These are phyloP conservation scores for Hypocryptadius cinnamomeus DNA, from an alignment of 2,113 vertebrate genomes.

Conservation along the genomic window DNA sequence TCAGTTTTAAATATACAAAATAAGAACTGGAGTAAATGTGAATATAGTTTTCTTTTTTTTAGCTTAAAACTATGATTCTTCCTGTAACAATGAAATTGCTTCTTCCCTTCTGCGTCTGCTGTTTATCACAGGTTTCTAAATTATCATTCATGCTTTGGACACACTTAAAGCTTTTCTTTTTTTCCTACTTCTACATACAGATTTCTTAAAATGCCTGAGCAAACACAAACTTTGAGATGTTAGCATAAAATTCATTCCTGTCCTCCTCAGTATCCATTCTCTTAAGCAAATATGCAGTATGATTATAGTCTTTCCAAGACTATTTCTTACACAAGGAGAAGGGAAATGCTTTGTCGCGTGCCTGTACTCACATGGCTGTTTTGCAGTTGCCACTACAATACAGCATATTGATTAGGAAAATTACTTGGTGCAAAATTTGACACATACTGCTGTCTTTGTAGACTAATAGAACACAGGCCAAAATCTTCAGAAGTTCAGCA, in stretches of 20 bases:
- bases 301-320: not conserved
- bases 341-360: not conserved
- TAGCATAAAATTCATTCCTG: not conserved
- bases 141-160: not conserved
- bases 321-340: not conserved
- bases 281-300: not conserved
- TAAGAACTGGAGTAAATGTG: not conserved
- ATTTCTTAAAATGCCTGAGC: not conserved
- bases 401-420: conserved; percentile 12
- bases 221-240: not conserved
- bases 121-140: not conserved
- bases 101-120: not conserved
- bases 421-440: conserved; percentile 21
- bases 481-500: conserved; percentile 93
- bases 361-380: conserved; percentile 23
- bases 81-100: not conserved
- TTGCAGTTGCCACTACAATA: conserved; percentile 27
- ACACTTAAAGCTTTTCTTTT: not conserved
- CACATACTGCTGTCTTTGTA: conserved; percentile 93
- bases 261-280: not conserved
- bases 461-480: conserved; percentile 86
- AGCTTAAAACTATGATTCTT: not conserved
- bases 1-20: not conserved
- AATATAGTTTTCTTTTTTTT: not conserved
- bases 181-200: not conserved